phyloP scores from a whole-genome alignment of 2,113 vertebrate species.

The Atractosteus spatula region DNA sequence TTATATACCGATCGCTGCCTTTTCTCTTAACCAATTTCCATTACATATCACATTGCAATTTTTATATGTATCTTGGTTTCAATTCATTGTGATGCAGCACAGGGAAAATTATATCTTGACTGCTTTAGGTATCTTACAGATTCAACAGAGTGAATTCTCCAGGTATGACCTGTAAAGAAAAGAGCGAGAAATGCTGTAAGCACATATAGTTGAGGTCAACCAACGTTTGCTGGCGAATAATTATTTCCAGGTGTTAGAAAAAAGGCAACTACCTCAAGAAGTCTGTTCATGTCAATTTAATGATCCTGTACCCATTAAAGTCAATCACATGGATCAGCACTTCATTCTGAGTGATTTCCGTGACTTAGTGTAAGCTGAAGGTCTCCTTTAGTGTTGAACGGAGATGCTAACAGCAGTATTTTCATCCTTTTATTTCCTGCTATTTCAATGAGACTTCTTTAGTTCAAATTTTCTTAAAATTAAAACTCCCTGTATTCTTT shows the following conservation, averaged over 20 bases:
- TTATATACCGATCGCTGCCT: slow-evolving; percentile 55
- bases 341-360: neutral
- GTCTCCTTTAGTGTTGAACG: neutral
- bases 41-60: slow-evolving; percentile 42
- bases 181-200: neutral
- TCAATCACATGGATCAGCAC: neutral
- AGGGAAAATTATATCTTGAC: no score
- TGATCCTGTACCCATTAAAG: neutral
- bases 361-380: neutral
- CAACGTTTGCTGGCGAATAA: no score
- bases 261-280: neutral
- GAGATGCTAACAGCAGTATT: neutral
- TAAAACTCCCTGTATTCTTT: no score
- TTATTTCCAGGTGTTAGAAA: no score
- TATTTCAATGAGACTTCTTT: neutral
- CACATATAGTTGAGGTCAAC: no score
- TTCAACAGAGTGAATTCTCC: neutral
- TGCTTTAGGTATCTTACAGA: no score
- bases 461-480: no score
- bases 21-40: slow-evolving; percentile 46
- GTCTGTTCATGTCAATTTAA: neutral
- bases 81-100: neutral
- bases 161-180: neutral
- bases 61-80: slow-evolving; percentile 1
- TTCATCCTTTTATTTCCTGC: neutral